These are phyloP conservation scores for Zaprionus capensis DNA, from an alignment of 1,140 invertebrate species.

Conservation along the genomic window DNA sequence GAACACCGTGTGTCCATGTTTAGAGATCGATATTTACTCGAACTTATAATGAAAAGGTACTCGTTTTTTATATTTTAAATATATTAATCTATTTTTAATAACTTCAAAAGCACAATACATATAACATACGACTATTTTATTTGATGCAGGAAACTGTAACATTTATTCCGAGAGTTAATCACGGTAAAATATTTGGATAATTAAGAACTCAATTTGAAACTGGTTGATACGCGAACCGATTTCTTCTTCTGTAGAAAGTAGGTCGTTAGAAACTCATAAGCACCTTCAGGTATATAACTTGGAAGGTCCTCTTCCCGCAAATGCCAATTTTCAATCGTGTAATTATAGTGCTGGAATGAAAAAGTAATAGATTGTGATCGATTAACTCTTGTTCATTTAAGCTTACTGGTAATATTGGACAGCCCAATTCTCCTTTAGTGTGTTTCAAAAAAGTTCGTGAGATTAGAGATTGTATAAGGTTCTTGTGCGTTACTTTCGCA, in stretches of 20 bases:
- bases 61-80: neutral
- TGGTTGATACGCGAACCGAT: neutral
- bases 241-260: conserved; percentile 33
- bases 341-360: conserved; percentile 24
- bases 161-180: too few species aligned
- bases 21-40: neutral
- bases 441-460: neutral
- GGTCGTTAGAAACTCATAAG: conserved; percentile 9
- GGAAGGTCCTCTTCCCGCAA: conserved; percentile 48
- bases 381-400: neutral
- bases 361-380: neutral
- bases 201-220: conserved; percentile 2
- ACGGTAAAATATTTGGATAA: neutral
- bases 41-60: neutral
- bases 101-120: neutral
- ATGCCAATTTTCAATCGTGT: conserved; percentile 31
- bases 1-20: neutral
- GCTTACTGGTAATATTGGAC: conserved; percentile 8
- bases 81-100: neutral
- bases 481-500: conserved; percentile 1
- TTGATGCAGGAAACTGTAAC: neutral
- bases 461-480: neutral
- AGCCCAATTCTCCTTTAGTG: conserved; percentile 1
- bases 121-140: neutral
- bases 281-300: conserved; percentile 34